A percentile compares a stretch with the other conserved stretches of the same genome.
Conservation (phyloP, 1,140 invertebrate species). For the Pseudomyrmex pallidus region DNA sequence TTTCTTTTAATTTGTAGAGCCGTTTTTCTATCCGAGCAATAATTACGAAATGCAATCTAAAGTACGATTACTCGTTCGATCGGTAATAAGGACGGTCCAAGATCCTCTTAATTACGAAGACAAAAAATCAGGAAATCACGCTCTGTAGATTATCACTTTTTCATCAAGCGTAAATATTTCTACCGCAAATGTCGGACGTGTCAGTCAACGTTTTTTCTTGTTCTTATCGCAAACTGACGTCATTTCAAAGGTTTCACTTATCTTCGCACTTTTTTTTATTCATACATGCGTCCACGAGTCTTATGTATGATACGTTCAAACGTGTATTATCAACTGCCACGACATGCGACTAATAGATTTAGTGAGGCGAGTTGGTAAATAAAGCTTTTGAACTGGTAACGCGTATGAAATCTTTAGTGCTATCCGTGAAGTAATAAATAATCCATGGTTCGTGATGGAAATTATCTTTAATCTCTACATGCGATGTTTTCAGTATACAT, state of each 20-base stretch:
- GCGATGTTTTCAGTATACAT: constrained; percentile 14
- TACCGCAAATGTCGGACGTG: constrained; percentile 9
- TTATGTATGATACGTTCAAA: constrained; percentile 24
- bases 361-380: constrained; percentile 1
- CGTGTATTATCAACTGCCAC: constrained; percentile 51
- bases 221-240: constrained; percentile 50
- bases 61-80: too few relatives aligned
- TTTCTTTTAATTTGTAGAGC: too few relatives aligned
- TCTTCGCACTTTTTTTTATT: constrained; percentile 39
- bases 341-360: constrained; percentile 57
- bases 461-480: constrained; percentile 67
- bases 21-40: too few relatives aligned
- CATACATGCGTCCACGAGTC: constrained; percentile 4
- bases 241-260: constrained; percentile 52
- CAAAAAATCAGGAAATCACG: neutral
- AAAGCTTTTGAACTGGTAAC: constrained; percentile 57
- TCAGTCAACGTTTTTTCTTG: neutral
- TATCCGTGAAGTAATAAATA: constrained; percentile 58
- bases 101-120: too few relatives aligned
- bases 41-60: too few relatives aligned
- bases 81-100: too few relatives aligned
- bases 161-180: neutral
- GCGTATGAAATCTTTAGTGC: constrained; percentile 67
- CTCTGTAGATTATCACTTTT: neutral
- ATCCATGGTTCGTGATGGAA: constrained; percentile 60